A percentile compares a stretch with the other conserved stretches of the same genome.
Evolutionary conservation across 2,888 invertebrate genomes (phyloP).

Genomic region (Osedax frankpressi): DNA sequence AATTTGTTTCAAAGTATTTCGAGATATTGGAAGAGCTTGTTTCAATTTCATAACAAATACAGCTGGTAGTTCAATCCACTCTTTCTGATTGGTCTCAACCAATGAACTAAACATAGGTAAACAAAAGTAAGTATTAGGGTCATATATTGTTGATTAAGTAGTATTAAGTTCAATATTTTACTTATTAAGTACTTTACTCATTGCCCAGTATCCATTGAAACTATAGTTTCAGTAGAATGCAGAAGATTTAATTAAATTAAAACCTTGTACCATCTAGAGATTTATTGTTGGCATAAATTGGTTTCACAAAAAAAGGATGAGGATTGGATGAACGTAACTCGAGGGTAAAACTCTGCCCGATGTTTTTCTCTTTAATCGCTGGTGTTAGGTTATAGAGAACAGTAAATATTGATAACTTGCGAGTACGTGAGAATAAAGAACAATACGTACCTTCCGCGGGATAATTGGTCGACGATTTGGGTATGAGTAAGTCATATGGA

Average conservation of each 20-base stretch:
- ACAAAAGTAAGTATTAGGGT: too few species aligned
- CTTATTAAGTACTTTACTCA: too few species aligned
- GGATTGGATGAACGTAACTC: conserved; percentile 74
- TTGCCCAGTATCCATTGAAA: too few species aligned
- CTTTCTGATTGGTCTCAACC: conserved; percentile 64
- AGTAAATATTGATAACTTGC: background rate
- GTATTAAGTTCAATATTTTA: too few species aligned
- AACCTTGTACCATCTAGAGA: conserved; percentile 64
- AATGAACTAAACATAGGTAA: too few species aligned
- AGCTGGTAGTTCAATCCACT: conserved; percentile 78
- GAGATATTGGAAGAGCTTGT: conserved; percentile 73
- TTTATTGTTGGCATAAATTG: conserved; percentile 48
- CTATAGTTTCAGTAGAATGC: background rate
- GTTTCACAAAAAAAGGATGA: conserved; percentile 62
- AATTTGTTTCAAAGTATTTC: conserved; percentile 60
- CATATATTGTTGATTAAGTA: too few species aligned
- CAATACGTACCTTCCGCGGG: too few species aligned
- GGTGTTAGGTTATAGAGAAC: conserved; percentile 23
- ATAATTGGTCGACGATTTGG: conserved; percentile 59
- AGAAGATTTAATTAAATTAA: too few species aligned
- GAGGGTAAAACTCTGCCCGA: conserved; percentile 77
- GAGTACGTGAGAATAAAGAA: too few species aligned
- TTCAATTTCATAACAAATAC: conserved; percentile 72
- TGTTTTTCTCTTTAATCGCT: conserved; percentile 54
- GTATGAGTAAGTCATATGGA: conserved; percentile 75